Evolutionary conservation across 2,888 invertebrate genomes (phyloP), one percentile per base, ranked within the genome.

Genomic region (Sialis lutaria): DNA sequence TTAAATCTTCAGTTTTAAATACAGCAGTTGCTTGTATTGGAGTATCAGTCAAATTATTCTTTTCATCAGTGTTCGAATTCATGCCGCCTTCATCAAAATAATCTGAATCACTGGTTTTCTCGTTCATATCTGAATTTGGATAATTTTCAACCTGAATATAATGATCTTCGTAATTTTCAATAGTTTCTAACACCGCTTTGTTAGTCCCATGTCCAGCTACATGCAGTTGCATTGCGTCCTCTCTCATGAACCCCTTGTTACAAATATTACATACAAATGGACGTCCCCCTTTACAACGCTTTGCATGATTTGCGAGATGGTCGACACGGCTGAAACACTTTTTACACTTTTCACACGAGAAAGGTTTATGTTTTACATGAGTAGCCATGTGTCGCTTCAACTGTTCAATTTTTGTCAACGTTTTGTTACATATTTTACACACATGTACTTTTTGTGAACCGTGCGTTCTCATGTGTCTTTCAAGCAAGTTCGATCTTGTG

Each of bases 311-410:
- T 39, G 55, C 53, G 34, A 64, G 53, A 51, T 64, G 64, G 48
- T 65, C 64, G 42, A 58, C 53, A 6, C 62, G 52, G 5, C 55
- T 60, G 51, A 69, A 70, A 12, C 60, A 55, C 53, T 67, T 68
- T 6, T 60, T 55, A 53, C 70, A 70, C 39, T 59, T 55, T 8
- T 57, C 59, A 51, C 70, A 70, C 33, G 57, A 54, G 51, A 58
- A 67, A 30, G 64, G 63, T 51, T 67, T 65, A n/a, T 57, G 54
- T 41, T 57, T 55, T 4, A 62, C 61, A 55, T 73, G 73, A 1
- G 68, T 63, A 3, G 60, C 56, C 57, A 68, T 58, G 54, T 73
- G 73, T 2, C 72, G 60, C 47, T 63, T 62, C 42, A 72, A 53
- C 53, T 71, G 69, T 50, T 67, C 67, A 1, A 62, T 58, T 1